phyloP scores from a whole-genome alignment of 2,797 vertebrate species.

The Ciconia nigra region DNA sequence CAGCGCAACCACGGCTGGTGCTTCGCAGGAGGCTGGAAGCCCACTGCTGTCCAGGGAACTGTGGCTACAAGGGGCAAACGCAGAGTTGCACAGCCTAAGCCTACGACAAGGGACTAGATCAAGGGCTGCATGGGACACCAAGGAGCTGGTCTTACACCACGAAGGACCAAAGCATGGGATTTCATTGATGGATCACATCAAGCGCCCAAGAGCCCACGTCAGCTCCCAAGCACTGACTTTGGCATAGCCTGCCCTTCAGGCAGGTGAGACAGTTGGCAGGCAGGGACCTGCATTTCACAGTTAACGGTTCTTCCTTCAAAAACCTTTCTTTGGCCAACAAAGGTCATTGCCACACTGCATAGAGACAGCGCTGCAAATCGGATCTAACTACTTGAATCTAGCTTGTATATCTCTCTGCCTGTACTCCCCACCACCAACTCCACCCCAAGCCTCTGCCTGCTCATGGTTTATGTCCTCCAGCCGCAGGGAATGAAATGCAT shows the following conservation, averaged over 20 bases:
- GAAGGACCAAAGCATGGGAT: rapidly evolving
- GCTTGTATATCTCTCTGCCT: no score
- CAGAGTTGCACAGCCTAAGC: not conserved
- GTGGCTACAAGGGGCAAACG: rapidly evolving
- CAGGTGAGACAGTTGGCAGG: not conserved
- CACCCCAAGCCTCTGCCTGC: not conserved
- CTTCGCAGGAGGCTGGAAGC: rapidly evolving
- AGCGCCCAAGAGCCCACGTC: not conserved
- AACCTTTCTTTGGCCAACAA: not conserved
- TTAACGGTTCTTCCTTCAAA: not conserved
- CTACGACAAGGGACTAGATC: no score
- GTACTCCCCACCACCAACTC: not conserved
- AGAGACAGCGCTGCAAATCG: rapidly evolving
- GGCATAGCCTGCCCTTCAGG: no score
- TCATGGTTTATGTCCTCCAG: not conserved
- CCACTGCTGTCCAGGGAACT: rapidly evolving
- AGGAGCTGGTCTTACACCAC: not conserved
- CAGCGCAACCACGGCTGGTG: rapidly evolving
- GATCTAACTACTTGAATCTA: not conserved
- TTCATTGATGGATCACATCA: not conserved
- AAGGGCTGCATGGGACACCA: not conserved
- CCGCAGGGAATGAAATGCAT: not conserved
- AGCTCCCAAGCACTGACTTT: not conserved
- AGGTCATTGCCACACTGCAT: not conserved
- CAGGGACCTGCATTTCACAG: not conserved